These are phyloP conservation scores for Dendroctonus valens DNA, from an alignment of 1,140 invertebrate genomes.

Conservation along the genomic window DNA sequence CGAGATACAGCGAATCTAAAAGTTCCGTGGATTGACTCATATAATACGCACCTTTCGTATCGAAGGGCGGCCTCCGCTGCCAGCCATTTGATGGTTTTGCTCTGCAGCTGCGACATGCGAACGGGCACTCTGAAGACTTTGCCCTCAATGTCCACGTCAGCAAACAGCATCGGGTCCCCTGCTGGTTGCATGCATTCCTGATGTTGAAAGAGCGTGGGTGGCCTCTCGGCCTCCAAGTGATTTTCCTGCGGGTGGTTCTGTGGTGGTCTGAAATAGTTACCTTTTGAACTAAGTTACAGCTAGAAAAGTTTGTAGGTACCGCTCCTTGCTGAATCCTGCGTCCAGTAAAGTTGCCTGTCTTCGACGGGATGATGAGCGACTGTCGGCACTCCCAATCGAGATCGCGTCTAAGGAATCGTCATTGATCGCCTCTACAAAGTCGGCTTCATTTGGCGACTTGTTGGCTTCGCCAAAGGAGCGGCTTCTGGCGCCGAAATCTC, in stretches of 20 bases:
- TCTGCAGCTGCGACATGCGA: conserved; percentile 57
- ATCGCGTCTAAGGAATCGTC: too few relatives aligned
- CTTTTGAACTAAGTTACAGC: too few relatives aligned
- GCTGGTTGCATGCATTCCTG: background rate
- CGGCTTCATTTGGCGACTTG: background rate
- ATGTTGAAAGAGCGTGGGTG: conserved; percentile 31
- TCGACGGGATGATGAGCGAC: conserved; percentile 40
- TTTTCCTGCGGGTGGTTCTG: conserved; percentile 31
- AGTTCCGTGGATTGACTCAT: too few relatives aligned
- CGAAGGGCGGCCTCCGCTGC: conserved; percentile 65
- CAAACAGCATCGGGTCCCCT: conserved; percentile 46
- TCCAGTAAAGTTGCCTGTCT: conserved; percentile 38
- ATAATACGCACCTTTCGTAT: conserved; percentile 61
- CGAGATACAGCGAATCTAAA: too few relatives aligned
- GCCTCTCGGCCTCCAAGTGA: conserved; percentile 23
- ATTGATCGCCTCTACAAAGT: background rate
- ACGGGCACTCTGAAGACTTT: conserved; percentile 64
- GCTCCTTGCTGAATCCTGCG: conserved; percentile 34
- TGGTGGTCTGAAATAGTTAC: background rate
- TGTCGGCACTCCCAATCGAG: conserved; percentile 4
- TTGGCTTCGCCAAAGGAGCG: conserved; percentile 5
- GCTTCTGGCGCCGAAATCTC: conserved; percentile 1
- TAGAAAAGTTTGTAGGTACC: conserved; percentile 2
- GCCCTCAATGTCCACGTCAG: conserved; percentile 64
- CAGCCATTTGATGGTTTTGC: conserved; percentile 65